Evolutionary conservation across 2,113 vertebrate species (phyloP), one percentile per base, ranked within the genome.

Genomic region (Regulus satrapa): DNA sequence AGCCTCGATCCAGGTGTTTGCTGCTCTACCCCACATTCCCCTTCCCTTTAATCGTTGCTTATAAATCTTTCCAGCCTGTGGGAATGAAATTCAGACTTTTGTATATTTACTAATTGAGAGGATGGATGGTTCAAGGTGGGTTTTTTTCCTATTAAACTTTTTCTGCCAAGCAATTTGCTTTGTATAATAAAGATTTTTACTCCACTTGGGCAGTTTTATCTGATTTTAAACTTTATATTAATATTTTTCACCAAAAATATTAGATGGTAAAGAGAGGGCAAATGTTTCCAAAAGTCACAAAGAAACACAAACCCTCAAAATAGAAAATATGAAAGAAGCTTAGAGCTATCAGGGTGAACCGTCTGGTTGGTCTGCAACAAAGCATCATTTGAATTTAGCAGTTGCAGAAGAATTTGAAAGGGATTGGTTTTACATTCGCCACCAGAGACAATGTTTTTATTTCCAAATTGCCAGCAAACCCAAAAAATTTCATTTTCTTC

Each of bases 381-480:
- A 87, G 77, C 24, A 40, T 18, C 56, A 3, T 11, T 72, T 31
- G 66, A 85, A 79, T 82, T 72, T 52, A 59, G 77, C 64, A 58
- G 77, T 78, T 51, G 73, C 80, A 51, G 81, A 78, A 52, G 81
- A 34, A 75, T 88, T 94, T 88, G 68, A 31, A 75, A 68, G 85
- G 69, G 90, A 64, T 82, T 68, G 81, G 81, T 81, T 82, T 92
- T 87, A 81, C 69, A 72, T 73, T 59, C 66, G 55, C 64, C 69
- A 82, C 23, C 75, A 69, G 72, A 93, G 92, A 95, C 94, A 88
- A 94, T 88, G 92, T 94, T 95, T 94, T 95, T 91, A 95, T 93
- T 95, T 80, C 88, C 41, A 92, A 94, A 96, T 93, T 96, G 88
- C 88, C 90, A 93, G 85, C 85, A 96, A 93, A 76, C 88, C 79